Base-by-base conservation (phyloP, 2,113 vertebrate species). In the Cryptotis parvus region DNA sequence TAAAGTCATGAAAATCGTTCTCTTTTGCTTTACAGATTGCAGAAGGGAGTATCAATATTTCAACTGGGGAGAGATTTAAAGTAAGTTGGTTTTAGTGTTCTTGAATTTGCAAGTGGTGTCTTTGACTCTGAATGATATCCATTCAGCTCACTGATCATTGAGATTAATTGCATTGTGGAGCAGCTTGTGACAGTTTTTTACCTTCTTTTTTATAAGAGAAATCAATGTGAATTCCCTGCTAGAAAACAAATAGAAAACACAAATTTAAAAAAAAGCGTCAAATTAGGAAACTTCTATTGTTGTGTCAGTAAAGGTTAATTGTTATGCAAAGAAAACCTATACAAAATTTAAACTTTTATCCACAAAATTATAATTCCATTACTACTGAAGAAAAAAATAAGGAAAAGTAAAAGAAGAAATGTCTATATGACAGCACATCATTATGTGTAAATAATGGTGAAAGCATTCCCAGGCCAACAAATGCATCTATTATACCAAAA, bases 1-100 rank as follows among this genome's bases (percentile, higher is more conserved):
- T 82, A 83, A 79, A 86, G 58, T 70, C 85, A 70, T 89, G 93
- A 96, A 97, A 96, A 95, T 81, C 55, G 76, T 85, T 90, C 18
- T 90, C 18, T 84, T 82, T 89, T 82, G 79, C 41, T 63, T 82
- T 89, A 76, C 73, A 79, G 74, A 87, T 79, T 92, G 84, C 85
- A 95, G 65, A 68, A 33, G 79, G 52, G 35, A 86, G 37, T 85
- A 84, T 94, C 85, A 96, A 93, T 88, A 88, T 94, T 95, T 95
- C 70, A 90, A 76, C 63, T 11, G 63, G 49, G 72, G 76, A 92
- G 66, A 94, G 58, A 82, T 94, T 95, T 92, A 84, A 94, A 91
- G 55, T 89, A 82, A 90, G 26, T 86, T 86, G 77, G 49, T 73
- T 90, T 91, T 91, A 89, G 94, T 81, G 69, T 20, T 94, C 81